phyloP scores from a whole-genome alignment of 2,113 vertebrate genomes.

The Charadrius vociferus region DNA sequence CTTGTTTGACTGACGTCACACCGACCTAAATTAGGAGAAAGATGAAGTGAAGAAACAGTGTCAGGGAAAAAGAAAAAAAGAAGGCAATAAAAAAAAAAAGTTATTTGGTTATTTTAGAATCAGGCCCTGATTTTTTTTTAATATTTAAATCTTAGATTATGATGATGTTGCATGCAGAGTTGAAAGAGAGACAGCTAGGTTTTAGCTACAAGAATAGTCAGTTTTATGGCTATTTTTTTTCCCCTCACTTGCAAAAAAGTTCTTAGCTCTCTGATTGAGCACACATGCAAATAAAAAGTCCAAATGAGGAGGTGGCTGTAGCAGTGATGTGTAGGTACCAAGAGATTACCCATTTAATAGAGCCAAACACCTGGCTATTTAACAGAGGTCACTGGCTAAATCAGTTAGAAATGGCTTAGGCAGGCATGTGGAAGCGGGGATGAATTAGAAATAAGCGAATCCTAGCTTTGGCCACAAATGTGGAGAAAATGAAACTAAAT shows the following conservation, averaged over 20 bases:
- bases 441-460: slow-evolving; percentile 55
- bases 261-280: background rate
- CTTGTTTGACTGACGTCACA: background rate
- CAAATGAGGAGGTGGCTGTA: background rate
- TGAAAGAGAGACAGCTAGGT: background rate
- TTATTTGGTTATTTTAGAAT: background rate
- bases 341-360: slow-evolving; percentile 39
- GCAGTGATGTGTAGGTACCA: background rate
- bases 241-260: background rate
- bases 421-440: background rate
- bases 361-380: slow-evolving; percentile 49
- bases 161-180: background rate
- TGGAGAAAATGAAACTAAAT: slow-evolving; percentile 73
- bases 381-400: slow-evolving; percentile 52
- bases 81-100: accelerated
- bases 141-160: background rate
- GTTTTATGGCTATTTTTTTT: background rate
- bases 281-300: background rate
- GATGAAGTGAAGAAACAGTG: background rate
- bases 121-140: background rate
- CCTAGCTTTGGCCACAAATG: slow-evolving; percentile 43
- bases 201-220: background rate
- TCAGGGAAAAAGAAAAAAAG: background rate
- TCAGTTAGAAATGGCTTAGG: slow-evolving; percentile 19
- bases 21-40: background rate